Percentiles rank a stretch among this genome's conserved stretches.
Conservation (phyloP, 2,797 vertebrate genomes). For the Rallus crepitans region DNA sequence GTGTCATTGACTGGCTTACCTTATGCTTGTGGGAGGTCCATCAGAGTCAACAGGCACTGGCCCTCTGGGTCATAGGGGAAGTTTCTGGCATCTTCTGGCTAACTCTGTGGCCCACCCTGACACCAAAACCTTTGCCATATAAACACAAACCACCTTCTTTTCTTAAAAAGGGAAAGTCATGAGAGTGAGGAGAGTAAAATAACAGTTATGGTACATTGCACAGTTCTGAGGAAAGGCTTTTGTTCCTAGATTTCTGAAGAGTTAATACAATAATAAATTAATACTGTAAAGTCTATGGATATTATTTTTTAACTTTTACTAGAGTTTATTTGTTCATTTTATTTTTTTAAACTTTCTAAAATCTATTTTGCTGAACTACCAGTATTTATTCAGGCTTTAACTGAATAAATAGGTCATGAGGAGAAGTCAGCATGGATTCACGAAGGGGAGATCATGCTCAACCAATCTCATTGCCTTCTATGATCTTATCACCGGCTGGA, state of each 20-base stretch:
- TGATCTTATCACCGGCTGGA: too few relatives aligned
- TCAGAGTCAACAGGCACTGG: not conserved
- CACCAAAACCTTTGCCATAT: not conserved
- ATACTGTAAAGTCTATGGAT: not conserved
- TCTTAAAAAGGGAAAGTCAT: not conserved
- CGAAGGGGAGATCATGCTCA: too few relatives aligned
- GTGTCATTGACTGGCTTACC: not conserved
- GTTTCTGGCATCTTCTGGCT: not conserved
- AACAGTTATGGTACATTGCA: not conserved
- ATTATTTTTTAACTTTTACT: not conserved
- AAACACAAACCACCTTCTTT: not conserved
- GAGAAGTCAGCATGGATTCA: too few relatives aligned
- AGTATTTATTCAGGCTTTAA: not conserved
- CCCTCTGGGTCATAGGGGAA: not conserved
- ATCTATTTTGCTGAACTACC: not conserved
- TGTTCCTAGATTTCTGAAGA: not conserved
- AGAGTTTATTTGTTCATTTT: not conserved
- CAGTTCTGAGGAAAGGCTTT: not conserved
- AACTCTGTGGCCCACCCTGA: too few relatives aligned
- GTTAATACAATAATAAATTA: slow-evolving; percentile 62
- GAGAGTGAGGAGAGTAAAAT: not conserved
- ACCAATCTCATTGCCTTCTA: too few relatives aligned
- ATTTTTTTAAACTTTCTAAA: not conserved
- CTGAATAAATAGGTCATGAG: too few relatives aligned
- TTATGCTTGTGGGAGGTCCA: rapidly evolving